Conservation (phyloP, 2,888 invertebrate genomes). For the Opisthograptis luteolata region DNA sequence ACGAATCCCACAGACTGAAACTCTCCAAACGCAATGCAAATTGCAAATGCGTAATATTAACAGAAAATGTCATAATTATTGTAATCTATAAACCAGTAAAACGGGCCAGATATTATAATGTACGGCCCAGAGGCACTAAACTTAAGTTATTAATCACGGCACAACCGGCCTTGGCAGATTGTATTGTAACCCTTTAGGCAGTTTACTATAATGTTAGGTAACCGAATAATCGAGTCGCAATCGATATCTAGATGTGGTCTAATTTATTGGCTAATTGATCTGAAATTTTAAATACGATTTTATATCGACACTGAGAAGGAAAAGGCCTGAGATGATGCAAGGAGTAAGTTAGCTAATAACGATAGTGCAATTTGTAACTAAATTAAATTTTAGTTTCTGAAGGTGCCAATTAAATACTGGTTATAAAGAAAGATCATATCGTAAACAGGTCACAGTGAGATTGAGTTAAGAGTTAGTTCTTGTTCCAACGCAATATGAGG, state of each 20-base stretch:
- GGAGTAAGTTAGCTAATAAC: background rate
- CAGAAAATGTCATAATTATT: too few relatives aligned
- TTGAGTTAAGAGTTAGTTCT: too few relatives aligned
- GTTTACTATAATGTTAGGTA: slow-evolving; percentile 49
- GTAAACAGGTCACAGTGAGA: background rate
- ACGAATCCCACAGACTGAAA: too few relatives aligned
- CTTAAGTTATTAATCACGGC: background rate
- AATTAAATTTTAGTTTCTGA: slow-evolving; percentile 3
- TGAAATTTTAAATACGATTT: slow-evolving; percentile 33
- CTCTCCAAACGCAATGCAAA: too few relatives aligned
- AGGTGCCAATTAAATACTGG: background rate
- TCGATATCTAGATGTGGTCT: slow-evolving; percentile 42
- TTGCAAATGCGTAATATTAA: too few relatives aligned
- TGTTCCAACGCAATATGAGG: background rate
- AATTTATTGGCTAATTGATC: slow-evolving; percentile 41
- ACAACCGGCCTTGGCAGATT: slow-evolving; percentile 7
- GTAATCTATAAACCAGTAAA: too few relatives aligned
- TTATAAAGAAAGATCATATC: background rate
- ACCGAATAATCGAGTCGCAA: slow-evolving; percentile 45
- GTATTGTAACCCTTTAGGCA: background rate
- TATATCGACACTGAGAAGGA: slow-evolving; percentile 2
- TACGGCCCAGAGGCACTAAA: too few relatives aligned
- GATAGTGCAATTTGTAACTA: background rate
- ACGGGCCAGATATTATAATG: too few relatives aligned
- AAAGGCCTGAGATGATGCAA: slow-evolving; percentile 19